Evolutionary conservation across 2,888 invertebrate species (phyloP), one percentile per base, ranked within the genome.

Genomic region (Pharmacophagus antenor): DNA sequence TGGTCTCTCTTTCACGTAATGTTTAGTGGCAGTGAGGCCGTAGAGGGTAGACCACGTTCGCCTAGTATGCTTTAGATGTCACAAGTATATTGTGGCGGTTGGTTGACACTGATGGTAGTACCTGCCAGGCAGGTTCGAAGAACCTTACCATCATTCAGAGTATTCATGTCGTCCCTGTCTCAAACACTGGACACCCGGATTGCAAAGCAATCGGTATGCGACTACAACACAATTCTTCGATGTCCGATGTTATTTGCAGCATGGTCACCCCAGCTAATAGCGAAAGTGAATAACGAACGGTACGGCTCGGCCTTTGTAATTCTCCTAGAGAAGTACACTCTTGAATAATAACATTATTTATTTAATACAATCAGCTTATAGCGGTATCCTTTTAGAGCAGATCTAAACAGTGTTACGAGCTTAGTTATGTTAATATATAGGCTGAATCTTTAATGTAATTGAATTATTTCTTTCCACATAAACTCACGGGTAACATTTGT

Each of bases 281-380:
- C 61, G 61, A 61, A 61, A 61, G 61, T 56, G 56, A 56, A 48
- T 61, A 61, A 61, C 47, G 56, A 52, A 61, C 51, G 50, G 25
- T 25, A 21, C 23, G 31, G 37, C 22, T 46, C 21, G 56, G 56
- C 51, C 61, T 61, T 52, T 61, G 52, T 56, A 56, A 61, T 51
- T 47, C 61, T 56, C 61, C 37, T 17, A 21, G 47, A 48, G 47
- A 56, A 25, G 44, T 46, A 31, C 55, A 41, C 51, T 41, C 56
- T 56, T 37, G 52, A 61, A 61, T 61, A 61, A 44, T 47, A 61
- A 61, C 44, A 46, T 17, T 54, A 10, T 44, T 47, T 51, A 60
- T 58, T 58, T 58, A 53, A 47, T 41, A 18, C 25, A 53, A 53
- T 53, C 47, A 27, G 47, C 55, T 55, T 50, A 60, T 17, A 17